phyloP scores from a whole-genome alignment of 2,888 invertebrate genomes.

The Digitonthophagus gazella region DNA sequence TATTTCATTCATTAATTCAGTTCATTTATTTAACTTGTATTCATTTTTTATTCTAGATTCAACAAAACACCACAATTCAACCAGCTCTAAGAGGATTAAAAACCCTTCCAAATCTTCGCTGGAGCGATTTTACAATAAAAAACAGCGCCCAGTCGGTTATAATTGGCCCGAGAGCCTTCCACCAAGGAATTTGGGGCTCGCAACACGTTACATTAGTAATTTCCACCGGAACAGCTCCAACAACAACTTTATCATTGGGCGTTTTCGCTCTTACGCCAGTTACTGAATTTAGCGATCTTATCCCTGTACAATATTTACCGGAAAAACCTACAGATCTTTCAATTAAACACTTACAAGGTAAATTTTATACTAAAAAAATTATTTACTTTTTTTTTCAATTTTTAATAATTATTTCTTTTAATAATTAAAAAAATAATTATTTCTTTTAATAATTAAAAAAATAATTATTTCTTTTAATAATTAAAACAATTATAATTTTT shows the following conservation, averaged over 20 bases:
- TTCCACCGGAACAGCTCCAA: constrained; percentile 62
- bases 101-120: constrained; percentile 68
- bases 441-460: too few species aligned
- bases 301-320: constrained; percentile 66
- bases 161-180: constrained; percentile 71
- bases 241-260: constrained; percentile 54
- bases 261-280: constrained; percentile 69
- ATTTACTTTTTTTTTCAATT: constrained; percentile 26
- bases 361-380: constrained; percentile 19
- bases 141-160: constrained; percentile 52
- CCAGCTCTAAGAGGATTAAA: constrained; percentile 69
- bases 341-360: constrained; percentile 68
- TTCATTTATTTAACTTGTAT: too few species aligned
- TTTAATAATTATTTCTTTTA: too few species aligned
- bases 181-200: constrained; percentile 73
- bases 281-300: constrained; percentile 77
- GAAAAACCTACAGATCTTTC: constrained; percentile 52
- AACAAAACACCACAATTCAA: constrained; percentile 69
- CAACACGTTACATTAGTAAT: constrained; percentile 68
- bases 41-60: constrained; percentile 55
- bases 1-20: too few species aligned
- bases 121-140: constrained; percentile 68
- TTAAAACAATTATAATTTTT: constrained; percentile 35
- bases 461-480: too few species aligned
- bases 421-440: too few species aligned